Evolutionary conservation across 2,113 vertebrate genomes (phyloP).

Genomic region (Callipepla squamata): DNA sequence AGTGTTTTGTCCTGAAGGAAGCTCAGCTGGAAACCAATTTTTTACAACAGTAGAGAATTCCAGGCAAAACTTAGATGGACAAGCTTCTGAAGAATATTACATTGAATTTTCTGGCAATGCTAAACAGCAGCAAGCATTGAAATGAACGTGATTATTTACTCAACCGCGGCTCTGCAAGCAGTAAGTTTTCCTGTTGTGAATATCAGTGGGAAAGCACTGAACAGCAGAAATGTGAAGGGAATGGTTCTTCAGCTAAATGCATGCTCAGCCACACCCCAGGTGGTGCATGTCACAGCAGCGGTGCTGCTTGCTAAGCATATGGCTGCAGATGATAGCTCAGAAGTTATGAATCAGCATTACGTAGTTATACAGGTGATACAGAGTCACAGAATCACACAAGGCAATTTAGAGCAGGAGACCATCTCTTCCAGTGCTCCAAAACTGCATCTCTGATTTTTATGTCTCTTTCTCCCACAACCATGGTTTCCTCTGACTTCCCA

Average conservation of each 20-base stretch:
- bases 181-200: background rate
- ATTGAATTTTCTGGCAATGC: background rate
- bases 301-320: background rate
- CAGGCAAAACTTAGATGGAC: background rate
- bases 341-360: background rate
- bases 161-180: background rate
- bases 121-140: background rate
- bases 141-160: background rate
- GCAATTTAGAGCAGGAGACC: background rate
- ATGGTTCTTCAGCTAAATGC: background rate
- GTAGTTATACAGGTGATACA: background rate
- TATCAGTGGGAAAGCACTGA: background rate
- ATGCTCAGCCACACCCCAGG: background rate
- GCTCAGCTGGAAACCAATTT: background rate
- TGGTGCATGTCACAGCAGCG: background rate
- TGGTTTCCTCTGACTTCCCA: background rate
- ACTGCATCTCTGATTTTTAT: background rate
- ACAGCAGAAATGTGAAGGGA: background rate
- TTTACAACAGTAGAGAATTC: background rate
- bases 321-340: slow-evolving; percentile 5
- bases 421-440: background rate
- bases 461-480: background rate
- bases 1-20: background rate
- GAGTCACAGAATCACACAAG: background rate
- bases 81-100: background rate